These are phyloP conservation scores for Nebria brevicollis DNA, from an alignment of 2,888 invertebrate genomes.

Conservation along the genomic window DNA sequence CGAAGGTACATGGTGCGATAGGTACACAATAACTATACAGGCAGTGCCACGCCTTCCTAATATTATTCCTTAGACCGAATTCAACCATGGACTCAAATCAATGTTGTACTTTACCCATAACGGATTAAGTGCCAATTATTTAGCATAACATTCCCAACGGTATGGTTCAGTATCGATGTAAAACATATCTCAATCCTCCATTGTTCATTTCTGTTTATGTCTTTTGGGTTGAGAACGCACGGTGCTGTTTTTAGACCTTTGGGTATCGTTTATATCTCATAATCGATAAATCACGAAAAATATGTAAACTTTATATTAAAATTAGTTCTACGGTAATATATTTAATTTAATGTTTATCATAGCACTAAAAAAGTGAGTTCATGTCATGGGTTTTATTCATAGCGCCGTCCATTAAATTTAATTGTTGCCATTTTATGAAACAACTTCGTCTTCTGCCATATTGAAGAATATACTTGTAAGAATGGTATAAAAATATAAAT, in stretches of 20 bases:
- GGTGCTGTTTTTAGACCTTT: neutral
- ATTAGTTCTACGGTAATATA: too few relatives aligned
- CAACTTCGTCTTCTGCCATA: too few relatives aligned
- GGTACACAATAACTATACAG: neutral
- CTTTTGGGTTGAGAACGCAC: neutral
- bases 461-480: too few relatives aligned
- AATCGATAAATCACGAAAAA: conserved; percentile 4
- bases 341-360: too few relatives aligned
- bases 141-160: conserved; percentile 23
- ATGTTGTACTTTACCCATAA: conserved; percentile 4
- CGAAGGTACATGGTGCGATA: neutral
- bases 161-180: neutral
- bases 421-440: too few relatives aligned
- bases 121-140: conserved; percentile 38
- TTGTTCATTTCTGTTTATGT: neutral
- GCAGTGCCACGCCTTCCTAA: neutral
- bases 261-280: neutral
- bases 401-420: too few relatives aligned
- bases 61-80: neutral
- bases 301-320: too few relatives aligned
- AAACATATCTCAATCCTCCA: neutral
- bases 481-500: too few relatives aligned
- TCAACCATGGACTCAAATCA: neutral
- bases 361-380: too few relatives aligned
- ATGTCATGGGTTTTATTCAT: too few relatives aligned